Percentiles rank a stretch among this genome's conserved stretches.
These are phyloP conservation scores for Gymnorhina tibicen DNA, from an alignment of 2,113 vertebrate species.

Conservation along the genomic window DNA sequence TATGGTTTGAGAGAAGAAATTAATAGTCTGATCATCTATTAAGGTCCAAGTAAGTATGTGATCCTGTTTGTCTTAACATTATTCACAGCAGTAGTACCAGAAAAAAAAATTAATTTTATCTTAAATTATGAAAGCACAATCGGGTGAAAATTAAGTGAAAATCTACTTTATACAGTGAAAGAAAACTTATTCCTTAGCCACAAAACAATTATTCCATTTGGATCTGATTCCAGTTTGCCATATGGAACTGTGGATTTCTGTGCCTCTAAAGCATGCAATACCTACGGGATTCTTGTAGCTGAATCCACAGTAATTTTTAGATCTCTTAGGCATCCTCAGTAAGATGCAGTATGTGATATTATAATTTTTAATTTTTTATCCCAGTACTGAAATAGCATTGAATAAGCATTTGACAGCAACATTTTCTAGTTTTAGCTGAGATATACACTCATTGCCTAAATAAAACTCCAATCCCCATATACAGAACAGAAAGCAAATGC, in stretches of 20 bases:
- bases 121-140: background rate
- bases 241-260: background rate
- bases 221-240: background rate
- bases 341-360: background rate
- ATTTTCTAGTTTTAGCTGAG: background rate
- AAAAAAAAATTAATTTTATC: background rate
- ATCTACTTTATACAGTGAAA: background rate
- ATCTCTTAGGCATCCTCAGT: background rate
- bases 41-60: background rate
- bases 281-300: fast-evolving
- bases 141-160: background rate
- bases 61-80: background rate
- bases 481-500: background rate
- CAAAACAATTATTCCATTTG: background rate
- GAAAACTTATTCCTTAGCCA: background rate
- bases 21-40: background rate
- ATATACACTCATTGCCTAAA: background rate
- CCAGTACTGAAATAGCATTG: background rate
- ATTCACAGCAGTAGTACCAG: background rate
- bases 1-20: background rate
- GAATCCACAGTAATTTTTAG: background rate
- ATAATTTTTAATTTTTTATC: background rate
- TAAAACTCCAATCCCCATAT: background rate
- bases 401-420: background rate
- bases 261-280: background rate